Percentiles rank a stretch among this genome's conserved stretches.
phyloP scores from a whole-genome alignment of 2,113 vertebrate species.

The Anguilla japonica region DNA sequence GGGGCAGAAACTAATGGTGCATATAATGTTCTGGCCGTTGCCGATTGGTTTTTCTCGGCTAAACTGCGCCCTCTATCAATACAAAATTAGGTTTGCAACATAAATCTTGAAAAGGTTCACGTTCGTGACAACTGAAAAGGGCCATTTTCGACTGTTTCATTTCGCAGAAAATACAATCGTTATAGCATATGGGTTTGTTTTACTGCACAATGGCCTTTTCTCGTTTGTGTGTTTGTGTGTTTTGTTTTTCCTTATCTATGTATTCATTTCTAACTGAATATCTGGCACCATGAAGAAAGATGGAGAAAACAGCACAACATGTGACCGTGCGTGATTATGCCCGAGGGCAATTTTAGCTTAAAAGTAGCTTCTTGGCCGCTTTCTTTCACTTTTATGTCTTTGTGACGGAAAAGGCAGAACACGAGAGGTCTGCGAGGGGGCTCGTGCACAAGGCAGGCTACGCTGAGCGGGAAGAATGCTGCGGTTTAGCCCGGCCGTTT shows the following conservation, averaged over 20 bases:
- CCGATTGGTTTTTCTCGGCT: conserved; percentile 58
- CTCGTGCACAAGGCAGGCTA: conserved; percentile 5
- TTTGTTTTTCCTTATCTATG: not conserved
- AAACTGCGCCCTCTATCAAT: conserved; percentile 72
- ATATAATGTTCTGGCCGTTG: not conserved
- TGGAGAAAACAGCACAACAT: not conserved
- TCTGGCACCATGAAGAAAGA: not conserved
- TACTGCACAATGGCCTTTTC: not conserved
- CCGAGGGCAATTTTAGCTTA: not conserved
- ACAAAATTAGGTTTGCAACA: conserved; percentile 1
- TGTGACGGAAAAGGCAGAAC: not conserved
- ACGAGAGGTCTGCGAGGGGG: not conserved
- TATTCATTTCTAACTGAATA: not conserved
- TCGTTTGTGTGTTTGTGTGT: not conserved
- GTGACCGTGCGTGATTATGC: not conserved
- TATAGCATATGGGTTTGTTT: not conserved
- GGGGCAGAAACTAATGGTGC: too few species aligned
- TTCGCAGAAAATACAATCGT: not conserved
- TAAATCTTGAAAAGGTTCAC: not conserved
- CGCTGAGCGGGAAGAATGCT: conserved; percentile 68
- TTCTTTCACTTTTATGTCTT: not conserved
- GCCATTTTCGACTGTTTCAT: not conserved
- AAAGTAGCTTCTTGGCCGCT: not conserved
- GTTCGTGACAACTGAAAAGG: not conserved
- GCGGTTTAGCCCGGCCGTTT: conserved; percentile 68